These are phyloP conservation scores for Orius insidiosus DNA, from an alignment of 1,140 invertebrate species.

Conservation along the genomic window DNA sequence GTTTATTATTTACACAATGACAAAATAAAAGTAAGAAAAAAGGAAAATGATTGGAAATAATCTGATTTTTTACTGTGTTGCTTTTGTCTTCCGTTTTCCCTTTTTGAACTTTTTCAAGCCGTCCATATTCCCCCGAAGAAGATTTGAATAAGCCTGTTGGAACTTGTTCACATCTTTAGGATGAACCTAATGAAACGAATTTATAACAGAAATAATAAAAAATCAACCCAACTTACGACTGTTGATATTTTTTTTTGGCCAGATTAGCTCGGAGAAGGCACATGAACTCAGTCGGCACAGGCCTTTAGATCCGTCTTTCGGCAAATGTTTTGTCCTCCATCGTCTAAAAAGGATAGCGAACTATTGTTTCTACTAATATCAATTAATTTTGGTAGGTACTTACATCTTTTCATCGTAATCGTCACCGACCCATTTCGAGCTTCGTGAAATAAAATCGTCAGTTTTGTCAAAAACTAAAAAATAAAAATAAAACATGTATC, in stretches of 20 bases:
- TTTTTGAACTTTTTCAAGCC: constrained; percentile 73
- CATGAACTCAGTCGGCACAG: constrained; percentile 45
- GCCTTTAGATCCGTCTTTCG: constrained; percentile 35
- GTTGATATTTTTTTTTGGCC: constrained; percentile 63
- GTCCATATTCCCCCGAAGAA: constrained; percentile 71
- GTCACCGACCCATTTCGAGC: constrained; percentile 41
- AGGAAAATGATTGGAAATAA: not conserved
- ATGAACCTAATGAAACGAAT: constrained; percentile 34
- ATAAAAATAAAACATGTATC: constrained; percentile 11
- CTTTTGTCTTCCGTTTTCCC: constrained; percentile 52
- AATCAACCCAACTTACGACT: constrained; percentile 33
- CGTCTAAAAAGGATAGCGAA: constrained; percentile 35
- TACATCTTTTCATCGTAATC: constrained; percentile 52
- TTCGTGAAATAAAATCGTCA: constrained; percentile 48
- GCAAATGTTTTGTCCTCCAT: constrained; percentile 50
- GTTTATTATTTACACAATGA: not conserved
- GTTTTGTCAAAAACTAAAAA: constrained; percentile 44
- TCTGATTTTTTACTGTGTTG: constrained; percentile 25
- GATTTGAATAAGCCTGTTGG: constrained; percentile 63
- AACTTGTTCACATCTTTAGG: constrained; percentile 71
- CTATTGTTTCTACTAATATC: constrained; percentile 13
- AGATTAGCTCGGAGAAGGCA: constrained; percentile 53
- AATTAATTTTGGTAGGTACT: constrained; percentile 23
- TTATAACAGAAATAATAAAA: constrained; percentile 3
- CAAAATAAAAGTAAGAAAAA: not conserved